phyloP scores from a whole-genome alignment of 92 coral and sea anemone genomes.

The Zoanthus gigantus region DNA sequence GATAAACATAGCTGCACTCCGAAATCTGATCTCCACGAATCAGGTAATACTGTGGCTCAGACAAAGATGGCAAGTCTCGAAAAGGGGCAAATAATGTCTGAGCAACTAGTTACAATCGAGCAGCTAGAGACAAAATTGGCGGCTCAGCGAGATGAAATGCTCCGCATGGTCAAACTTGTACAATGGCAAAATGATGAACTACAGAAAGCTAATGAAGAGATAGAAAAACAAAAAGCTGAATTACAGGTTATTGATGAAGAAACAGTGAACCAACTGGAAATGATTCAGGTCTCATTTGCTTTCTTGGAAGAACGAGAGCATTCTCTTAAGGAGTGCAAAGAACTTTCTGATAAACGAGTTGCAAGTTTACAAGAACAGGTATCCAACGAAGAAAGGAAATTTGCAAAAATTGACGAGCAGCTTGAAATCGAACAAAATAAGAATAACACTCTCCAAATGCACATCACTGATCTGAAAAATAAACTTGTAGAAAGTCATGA shows the following conservation, averaged over 20 bases:
- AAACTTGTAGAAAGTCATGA: background rate
- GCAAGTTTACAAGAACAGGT: constrained; percentile 2
- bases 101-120: background rate
- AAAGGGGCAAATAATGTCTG: too few species aligned
- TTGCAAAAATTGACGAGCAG: background rate
- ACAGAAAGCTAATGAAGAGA: background rate
- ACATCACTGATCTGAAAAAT: background rate
- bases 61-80: background rate
- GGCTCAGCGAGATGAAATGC: background rate
- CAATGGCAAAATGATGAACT: background rate
- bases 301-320: background rate
- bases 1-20: background rate
- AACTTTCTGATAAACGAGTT: background rate
- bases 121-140: background rate
- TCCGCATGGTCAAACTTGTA: background rate
- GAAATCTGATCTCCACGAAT: background rate
- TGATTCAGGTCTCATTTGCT: background rate
- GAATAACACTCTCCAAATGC: background rate
- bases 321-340: background rate
- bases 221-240: constrained; percentile 14
- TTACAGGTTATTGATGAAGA: constrained; percentile 10
- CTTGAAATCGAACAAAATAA: background rate
- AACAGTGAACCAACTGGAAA: constrained; percentile 23
- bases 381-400: background rate
- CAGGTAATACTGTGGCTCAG: background rate